phyloP scores from a whole-genome alignment of 2,888 invertebrate genomes.

The Cylindroiulus punctatus region DNA sequence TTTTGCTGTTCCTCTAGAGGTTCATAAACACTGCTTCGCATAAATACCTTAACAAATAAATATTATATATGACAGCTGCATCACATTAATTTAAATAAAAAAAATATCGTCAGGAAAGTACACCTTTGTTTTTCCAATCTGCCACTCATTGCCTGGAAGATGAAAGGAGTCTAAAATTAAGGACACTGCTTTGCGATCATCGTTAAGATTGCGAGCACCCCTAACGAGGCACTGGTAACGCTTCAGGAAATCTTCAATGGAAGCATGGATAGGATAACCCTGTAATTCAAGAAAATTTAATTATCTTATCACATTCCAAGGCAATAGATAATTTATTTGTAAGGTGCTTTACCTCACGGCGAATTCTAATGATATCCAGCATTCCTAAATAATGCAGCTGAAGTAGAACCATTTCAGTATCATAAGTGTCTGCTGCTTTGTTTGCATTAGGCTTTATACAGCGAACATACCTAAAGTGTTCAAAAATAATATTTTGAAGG shows the following conservation, averaged over 20 bases:
- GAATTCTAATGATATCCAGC: slow-evolving; percentile 90
- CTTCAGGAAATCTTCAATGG: slow-evolving; percentile 78
- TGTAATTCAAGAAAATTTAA: too few species aligned
- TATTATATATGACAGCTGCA: neutral
- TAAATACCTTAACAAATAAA: slow-evolving; percentile 71
- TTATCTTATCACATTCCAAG: too few species aligned
- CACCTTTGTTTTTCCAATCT: slow-evolving; percentile 82
- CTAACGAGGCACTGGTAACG: slow-evolving; percentile 78
- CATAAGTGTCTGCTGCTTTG: slow-evolving; percentile 82
- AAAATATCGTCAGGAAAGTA: slow-evolving; percentile 23
- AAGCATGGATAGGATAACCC: slow-evolving; percentile 87
- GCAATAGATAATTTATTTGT: too few species aligned
- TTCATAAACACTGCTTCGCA: slow-evolving; percentile 82
- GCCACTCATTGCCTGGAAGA: slow-evolving; percentile 83
- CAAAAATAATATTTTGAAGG: neutral
- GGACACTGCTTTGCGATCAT: slow-evolving; percentile 53
- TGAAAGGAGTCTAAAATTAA: slow-evolving; percentile 73
- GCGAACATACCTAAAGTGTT: slow-evolving; percentile 77
- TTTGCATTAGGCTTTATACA: slow-evolving; percentile 92
- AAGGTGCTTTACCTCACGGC: slow-evolving; percentile 70
- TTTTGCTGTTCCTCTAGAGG: slow-evolving; percentile 84
- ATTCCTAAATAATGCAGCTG: slow-evolving; percentile 91
- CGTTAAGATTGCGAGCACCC: slow-evolving; percentile 66
- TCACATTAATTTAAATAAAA: neutral
- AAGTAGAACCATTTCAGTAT: slow-evolving; percentile 82